A percentile compares a stretch with the other conserved stretches of the same genome.
Evolutionary conservation across 2,888 invertebrate species (phyloP).

Genomic region (Oscheius onirici): DNA sequence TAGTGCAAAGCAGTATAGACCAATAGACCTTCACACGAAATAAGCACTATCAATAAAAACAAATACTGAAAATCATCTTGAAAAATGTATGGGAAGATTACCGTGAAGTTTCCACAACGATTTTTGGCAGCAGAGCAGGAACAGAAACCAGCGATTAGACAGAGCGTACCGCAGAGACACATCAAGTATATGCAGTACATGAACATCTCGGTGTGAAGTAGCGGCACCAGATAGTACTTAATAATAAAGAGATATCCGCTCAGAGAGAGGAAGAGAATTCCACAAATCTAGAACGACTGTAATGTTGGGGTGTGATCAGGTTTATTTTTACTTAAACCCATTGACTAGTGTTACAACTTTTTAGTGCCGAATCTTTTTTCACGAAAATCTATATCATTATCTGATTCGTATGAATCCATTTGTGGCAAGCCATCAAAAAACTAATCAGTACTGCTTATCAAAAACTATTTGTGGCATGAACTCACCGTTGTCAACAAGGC

Average conservation of each 20-base stretch:
- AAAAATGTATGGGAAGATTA: background rate
- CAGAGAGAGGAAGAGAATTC: conserved; percentile 36
- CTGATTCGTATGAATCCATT: too few species aligned
- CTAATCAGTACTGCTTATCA: too few species aligned
- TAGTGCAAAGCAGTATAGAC: conserved; percentile 7
- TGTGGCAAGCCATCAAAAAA: too few species aligned
- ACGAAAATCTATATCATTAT: too few species aligned
- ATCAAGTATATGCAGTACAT: conserved; percentile 38
- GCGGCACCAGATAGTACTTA: conserved; percentile 37
- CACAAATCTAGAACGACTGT: conserved; percentile 42
- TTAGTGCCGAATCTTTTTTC: too few species aligned
- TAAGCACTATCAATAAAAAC: background rate
- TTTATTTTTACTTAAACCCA: too few species aligned
- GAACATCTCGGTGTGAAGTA: conserved; percentile 42
- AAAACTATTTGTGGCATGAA: background rate
- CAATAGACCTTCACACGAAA: conserved; percentile 8
- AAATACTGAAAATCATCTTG: conserved; percentile 12
- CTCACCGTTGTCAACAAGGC: conserved; percentile 19
- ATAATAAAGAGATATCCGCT: conserved; percentile 32
- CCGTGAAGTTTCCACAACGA: conserved; percentile 6
- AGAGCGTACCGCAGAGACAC: conserved; percentile 33
- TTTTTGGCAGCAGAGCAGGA: conserved; percentile 16
- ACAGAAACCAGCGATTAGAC: conserved; percentile 36
- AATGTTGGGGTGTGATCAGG: too few species aligned
- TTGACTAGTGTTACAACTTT: too few species aligned